These are phyloP conservation scores for Lophotriccus pileatus DNA, from an alignment of 2,797 vertebrate species.

Conservation along the genomic window DNA sequence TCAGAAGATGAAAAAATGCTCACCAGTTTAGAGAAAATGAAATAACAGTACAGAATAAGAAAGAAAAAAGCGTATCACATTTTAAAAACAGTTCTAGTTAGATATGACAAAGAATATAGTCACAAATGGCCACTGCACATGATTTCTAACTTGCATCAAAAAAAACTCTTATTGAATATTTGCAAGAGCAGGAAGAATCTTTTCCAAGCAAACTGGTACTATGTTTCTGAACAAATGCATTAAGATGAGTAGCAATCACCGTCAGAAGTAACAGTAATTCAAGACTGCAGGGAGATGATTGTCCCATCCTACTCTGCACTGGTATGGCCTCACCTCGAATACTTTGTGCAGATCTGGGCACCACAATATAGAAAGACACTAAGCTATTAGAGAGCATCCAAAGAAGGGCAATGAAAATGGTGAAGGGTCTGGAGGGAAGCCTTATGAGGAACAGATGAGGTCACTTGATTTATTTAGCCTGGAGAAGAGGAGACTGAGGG, in stretches of 20 bases:
- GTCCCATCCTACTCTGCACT: background rate
- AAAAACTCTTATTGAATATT: background rate
- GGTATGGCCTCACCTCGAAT: accelerated
- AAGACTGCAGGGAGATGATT: background rate
- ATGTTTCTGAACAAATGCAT: background rate
- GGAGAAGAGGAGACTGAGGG: background rate
- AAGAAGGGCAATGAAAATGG: background rate
- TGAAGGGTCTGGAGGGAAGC: background rate
- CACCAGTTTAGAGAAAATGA: background rate
- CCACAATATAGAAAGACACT: background rate
- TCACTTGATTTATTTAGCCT: background rate
- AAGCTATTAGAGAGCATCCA: background rate
- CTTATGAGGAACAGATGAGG: background rate
- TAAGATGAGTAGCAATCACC: background rate
- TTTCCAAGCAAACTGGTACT: background rate
- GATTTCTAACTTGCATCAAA: background rate
- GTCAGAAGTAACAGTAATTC: background rate
- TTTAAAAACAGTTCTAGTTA: background rate
- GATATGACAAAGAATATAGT: background rate
- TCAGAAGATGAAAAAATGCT: background rate
- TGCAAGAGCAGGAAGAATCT: background rate
- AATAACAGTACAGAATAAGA: background rate
- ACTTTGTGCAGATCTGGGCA: background rate
- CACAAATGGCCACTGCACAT: background rate
- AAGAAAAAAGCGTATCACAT: background rate